Conservation (phyloP, 2,888 invertebrate species). For the Lacanobia oleracea region DNA sequence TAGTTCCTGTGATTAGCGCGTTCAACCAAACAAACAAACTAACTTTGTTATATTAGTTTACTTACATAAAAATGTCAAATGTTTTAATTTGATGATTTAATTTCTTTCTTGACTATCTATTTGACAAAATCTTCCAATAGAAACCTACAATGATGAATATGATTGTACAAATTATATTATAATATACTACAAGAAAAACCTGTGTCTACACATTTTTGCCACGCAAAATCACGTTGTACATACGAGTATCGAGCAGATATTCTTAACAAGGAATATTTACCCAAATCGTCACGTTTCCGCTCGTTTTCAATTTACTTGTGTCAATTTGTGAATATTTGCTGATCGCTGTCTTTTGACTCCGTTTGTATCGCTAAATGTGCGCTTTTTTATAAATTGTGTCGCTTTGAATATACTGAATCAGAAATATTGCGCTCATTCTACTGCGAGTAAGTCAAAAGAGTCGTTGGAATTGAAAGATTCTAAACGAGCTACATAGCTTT, state of each 20-base stretch:
- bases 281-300: slow-evolving; percentile 21
- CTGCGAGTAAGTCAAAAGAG: background rate
- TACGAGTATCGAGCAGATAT: background rate
- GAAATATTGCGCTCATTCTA: slow-evolving; percentile 11
- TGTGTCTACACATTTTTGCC: background rate
- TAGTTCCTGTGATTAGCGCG: no score
- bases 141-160: no score
- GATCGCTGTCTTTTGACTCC: slow-evolving; percentile 35
- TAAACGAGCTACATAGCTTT: background rate
- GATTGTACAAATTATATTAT: no score
- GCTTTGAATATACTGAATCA: slow-evolving; percentile 27
- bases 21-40: no score
- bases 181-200: no score
- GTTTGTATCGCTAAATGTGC: slow-evolving; percentile 5
- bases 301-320: slow-evolving; percentile 54
- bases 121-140: no score
- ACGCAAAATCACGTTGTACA: background rate
- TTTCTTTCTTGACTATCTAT: no score
- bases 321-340: slow-evolving; percentile 44
- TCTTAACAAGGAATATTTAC: slow-evolving; percentile 27
- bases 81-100: no score
- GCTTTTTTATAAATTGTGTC: slow-evolving; percentile 22
- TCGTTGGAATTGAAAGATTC: background rate
- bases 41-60: no score
- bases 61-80: no score